These are phyloP conservation scores for Alouatta palliata DNA, from an alignment of 2,113 vertebrate species.

Conservation along the genomic window DNA sequence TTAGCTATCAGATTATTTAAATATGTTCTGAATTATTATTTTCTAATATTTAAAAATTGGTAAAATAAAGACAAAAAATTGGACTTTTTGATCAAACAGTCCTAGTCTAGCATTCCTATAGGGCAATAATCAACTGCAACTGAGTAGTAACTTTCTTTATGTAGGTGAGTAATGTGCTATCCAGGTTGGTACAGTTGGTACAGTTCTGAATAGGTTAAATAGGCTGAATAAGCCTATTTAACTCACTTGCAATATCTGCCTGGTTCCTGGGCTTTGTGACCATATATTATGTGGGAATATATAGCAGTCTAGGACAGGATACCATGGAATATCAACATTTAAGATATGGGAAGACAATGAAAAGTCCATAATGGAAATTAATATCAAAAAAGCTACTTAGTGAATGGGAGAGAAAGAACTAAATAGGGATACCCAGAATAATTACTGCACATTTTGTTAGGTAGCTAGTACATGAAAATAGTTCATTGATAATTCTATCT, in stretches of 20 bases:
- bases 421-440: neutral
- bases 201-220: no score
- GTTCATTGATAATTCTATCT: slow-evolving; percentile 24
- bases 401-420: neutral
- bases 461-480: neutral
- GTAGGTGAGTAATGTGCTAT: neutral
- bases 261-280: neutral
- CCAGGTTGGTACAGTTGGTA: neutral
- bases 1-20: neutral
- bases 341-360: neutral
- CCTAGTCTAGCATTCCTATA: neutral
- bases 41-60: slow-evolving; percentile 21
- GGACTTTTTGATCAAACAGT: neutral
- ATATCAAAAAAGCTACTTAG: neutral
- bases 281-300: neutral
- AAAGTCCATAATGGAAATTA: neutral
- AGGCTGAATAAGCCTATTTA: neutral
- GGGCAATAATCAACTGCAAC: neutral
- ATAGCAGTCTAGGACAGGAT: neutral
- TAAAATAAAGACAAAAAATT: neutral
- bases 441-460: slow-evolving; percentile 1
- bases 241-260: neutral
- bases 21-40: slow-evolving; percentile 4
- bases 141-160: neutral
- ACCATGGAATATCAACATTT: neutral